Base-by-base conservation (phyloP, 2,888 invertebrate species). In the Caenorhabditis sp. region DNA sequence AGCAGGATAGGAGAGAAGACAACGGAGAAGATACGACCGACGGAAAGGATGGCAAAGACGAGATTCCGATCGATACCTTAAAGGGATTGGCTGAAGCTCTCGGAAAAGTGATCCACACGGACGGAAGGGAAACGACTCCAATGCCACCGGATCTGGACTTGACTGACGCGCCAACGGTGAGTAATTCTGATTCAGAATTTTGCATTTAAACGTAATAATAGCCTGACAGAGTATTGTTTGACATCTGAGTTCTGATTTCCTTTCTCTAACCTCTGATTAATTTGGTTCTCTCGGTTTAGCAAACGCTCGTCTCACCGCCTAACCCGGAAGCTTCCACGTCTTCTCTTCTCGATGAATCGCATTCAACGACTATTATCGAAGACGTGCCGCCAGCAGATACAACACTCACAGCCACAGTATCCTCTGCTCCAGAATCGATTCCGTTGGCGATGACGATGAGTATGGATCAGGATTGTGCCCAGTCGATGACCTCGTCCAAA, bases 51-150 rank as follows among this genome's bases (percentile, higher is more conserved):
- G 78, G 39, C 15, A 70, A 70, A 46, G 68, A 72, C 20, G 75
- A 74, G 37, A 81, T 82, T 20, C 86, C 85, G 30, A 83, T 87
- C 9, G 86, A 87, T 55, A 87, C 86, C 22, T 55, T 87, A 32
- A 81, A 79, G 39, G 87, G 84, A 41, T 62, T 87, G 48, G 86
- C 85, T 4, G 80, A 83, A 53, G 87, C 87, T 4, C 66, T 87
- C 1, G 84, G 85, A 20, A 86, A 85, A 66, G 83, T 84, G 15
- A 85, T 85, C 30, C 80, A 85, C 58, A 63, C 82, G 20, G 85
- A 85, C 30, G 73, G 76, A 22, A 50, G 84, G 35, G 84, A 84
- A 45, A 78, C 83, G 24, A 80, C 83, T 8, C 82, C 82, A 7
- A 74, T 79, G 55, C 82, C 82, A 11, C 68, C 79, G 11, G 68